Base-by-base conservation (phyloP, 2,888 invertebrate species). In the Idaea straminata region DNA sequence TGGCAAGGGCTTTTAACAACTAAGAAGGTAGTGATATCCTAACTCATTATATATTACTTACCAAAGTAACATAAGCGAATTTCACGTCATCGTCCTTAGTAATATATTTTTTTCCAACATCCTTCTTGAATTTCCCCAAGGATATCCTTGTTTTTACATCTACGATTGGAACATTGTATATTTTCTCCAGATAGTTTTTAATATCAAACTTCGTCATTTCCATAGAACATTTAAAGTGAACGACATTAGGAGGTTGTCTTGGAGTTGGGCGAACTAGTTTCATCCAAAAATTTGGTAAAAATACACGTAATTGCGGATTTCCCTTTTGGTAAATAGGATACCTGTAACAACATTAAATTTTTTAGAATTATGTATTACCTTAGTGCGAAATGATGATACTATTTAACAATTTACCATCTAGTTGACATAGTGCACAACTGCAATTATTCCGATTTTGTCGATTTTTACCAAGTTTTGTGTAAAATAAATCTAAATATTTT, bases 221-320 rank as follows among this genome's bases (percentile, higher is more conserved):
- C 92, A 97, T 96, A 7, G 99, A 98, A 76, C 98, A 97, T 62
- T 96, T 94, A 87, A 99, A 99, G 64, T 96, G 95, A 0, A 98
- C 97, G 59, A 96, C 88, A 92, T 99, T 98, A 61, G 95, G 93
- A 4, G 97, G 97, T 74, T 96, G 95, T 47, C 93, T 93, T 25
- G 93, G 87, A 16, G 86, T 73, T 0, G 97, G 95, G 64, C 95
- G 94, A 0, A 99, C 94, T 16, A 99, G 80, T 91, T 99, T 99
- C 96, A 99, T 95, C 98, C 98, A 99, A 89, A 99, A 99, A 85
- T 99, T 98, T 0, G 99, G 99, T 47, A 99, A 90, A 86, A 98
- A 98, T 10, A 99, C 94, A 67, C 99, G 93, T 47, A 98, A 89
- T 83, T 99, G 99, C n/a, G 99, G 99, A 85, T 97, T 97, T 15